A percentile compares a stretch with the other conserved stretches of the same genome.
Conservation (phyloP, 2,113 vertebrate species). For the Laticauda colubrina region DNA sequence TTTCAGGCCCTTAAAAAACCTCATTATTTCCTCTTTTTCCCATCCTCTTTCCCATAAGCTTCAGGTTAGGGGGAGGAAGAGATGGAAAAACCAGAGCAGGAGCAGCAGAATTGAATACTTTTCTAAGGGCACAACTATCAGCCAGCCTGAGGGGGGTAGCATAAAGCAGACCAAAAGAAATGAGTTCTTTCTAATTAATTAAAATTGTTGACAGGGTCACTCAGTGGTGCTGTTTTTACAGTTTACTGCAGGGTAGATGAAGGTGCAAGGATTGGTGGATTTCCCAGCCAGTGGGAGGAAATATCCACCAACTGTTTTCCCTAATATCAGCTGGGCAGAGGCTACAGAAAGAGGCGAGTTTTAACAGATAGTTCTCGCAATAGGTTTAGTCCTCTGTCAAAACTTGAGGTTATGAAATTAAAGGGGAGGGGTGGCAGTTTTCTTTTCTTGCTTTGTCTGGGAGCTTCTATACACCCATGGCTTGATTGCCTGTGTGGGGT, state of each 20-base stretch:
- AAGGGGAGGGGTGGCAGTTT: neutral
- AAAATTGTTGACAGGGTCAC: neutral
- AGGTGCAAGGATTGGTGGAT: neutral
- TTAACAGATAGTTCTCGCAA: neutral
- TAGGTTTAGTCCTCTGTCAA: neutral
- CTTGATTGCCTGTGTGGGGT: neutral
- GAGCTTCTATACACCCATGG: neutral
- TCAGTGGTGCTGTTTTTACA: neutral
- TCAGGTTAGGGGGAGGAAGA: neutral
- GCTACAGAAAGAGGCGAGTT: neutral
- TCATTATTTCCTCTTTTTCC: neutral
- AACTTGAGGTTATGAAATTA: neutral
- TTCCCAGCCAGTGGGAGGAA: neutral
- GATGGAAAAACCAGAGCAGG: neutral
- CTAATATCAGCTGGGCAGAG: neutral
- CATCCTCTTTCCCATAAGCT: neutral
- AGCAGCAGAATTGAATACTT: neutral
- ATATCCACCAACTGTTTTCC: neutral
- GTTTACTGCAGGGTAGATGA: neutral
- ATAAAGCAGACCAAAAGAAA: neutral
- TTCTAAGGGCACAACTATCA: neutral
- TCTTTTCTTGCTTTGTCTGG: neutral
- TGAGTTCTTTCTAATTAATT: neutral
- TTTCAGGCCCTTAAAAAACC: neutral
- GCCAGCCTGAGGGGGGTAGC: neutral